A percentile compares a stretch with the other conserved stretches of the same genome.
Evolutionary conservation across 1,140 invertebrate genomes (phyloP).

Genomic region (Heliconius nattereri): DNA sequence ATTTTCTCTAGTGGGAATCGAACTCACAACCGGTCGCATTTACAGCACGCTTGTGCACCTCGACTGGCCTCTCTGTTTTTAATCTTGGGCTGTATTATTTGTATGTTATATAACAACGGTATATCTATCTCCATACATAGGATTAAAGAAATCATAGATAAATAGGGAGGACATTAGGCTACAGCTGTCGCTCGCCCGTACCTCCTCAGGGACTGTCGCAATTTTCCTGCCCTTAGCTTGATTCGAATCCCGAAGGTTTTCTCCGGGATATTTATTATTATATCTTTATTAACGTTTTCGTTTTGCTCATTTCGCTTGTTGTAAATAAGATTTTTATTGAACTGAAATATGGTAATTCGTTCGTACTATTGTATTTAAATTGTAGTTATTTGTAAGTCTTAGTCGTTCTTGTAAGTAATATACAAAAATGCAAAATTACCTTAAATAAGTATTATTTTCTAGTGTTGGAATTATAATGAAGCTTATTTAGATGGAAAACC

Average conservation of each 20-base stretch:
- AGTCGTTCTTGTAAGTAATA: not conserved
- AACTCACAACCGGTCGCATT: too few relatives aligned
- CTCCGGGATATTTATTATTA: slow-evolving; percentile 77
- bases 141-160: slow-evolving; percentile 65
- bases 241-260: slow-evolving; percentile 75
- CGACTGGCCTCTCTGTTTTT: too few relatives aligned
- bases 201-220: slow-evolving; percentile 72
- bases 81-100: too few relatives aligned
- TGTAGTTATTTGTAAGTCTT: not conserved
- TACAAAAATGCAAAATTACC: not conserved
- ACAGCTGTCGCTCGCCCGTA: slow-evolving; percentile 67
- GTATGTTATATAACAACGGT: not conserved
- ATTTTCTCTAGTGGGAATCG: too few relatives aligned
- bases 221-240: slow-evolving; percentile 78
- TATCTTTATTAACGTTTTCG: slow-evolving; percentile 77
- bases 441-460: not conserved
- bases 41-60: too few relatives aligned
- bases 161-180: slow-evolving; percentile 76
- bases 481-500: not conserved
- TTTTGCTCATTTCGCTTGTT: slow-evolving; percentile 65
- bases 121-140: slow-evolving; percentile 53
- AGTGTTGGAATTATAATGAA: not conserved
- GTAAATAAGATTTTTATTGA: slow-evolving; percentile 57
- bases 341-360: not conserved
- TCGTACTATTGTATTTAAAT: slow-evolving; percentile 9